Percentiles rank a stretch among this genome's conserved stretches.
Evolutionary conservation across 92 coral and sea anemone genomes (phyloP).

Genomic region (Nematostella vectensis): DNA sequence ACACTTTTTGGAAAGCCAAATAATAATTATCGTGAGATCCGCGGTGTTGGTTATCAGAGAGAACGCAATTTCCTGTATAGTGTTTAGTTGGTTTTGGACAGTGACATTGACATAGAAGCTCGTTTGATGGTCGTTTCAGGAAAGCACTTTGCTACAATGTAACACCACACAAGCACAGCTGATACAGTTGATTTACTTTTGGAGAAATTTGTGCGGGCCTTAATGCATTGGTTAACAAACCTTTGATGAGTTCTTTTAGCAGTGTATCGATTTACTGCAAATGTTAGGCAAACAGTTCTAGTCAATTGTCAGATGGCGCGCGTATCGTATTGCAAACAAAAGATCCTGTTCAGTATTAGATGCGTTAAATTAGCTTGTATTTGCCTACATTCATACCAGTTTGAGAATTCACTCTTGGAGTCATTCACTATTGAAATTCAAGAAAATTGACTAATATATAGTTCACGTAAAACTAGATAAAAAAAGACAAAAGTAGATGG

Average conservation of each 20-base stretch:
- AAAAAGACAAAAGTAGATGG: no score
- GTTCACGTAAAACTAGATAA: no score
- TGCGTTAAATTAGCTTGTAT: no score
- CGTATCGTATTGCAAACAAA: no score
- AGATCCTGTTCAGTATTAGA: no score
- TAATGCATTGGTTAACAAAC: constrained; percentile 16
- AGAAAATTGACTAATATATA: no score
- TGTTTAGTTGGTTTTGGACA: constrained; percentile 5
- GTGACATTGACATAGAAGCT: constrained; percentile 12
- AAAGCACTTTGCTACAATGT: constrained; percentile 8
- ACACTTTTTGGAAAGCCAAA: constrained; percentile 53
- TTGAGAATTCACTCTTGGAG: no score
- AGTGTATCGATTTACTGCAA: constrained; percentile 24
- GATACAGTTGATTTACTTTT: constrained; percentile 8
- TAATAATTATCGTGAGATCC: constrained; percentile 49
- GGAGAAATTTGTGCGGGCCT: constrained; percentile 6
- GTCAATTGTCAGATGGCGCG: no score
- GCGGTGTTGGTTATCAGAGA: constrained; percentile 46
- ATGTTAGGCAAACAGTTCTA: constrained; percentile 41
- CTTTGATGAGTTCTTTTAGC: not conserved
- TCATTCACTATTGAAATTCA: no score
- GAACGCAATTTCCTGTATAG: constrained; percentile 44
- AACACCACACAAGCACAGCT: constrained; percentile 30
- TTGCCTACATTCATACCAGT: no score
- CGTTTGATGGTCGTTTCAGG: constrained; percentile 5